Evolutionary conservation across 2,113 vertebrate genomes (phyloP).

Genomic region (Cygnus atratus): DNA sequence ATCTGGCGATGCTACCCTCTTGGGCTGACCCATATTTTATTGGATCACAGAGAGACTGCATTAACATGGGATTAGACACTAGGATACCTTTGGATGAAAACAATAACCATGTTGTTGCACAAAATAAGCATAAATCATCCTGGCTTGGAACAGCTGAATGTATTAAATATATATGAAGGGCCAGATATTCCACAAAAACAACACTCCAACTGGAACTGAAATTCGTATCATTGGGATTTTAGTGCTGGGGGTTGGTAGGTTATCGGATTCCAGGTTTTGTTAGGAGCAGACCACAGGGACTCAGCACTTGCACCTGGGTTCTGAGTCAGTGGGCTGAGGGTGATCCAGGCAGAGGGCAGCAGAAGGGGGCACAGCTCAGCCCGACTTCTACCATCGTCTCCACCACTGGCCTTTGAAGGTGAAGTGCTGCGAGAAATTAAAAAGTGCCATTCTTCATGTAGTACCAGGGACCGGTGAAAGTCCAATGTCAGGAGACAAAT

Average conservation of each 20-base stretch:
- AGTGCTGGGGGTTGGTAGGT: background rate
- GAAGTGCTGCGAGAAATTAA: background rate
- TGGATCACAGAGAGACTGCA: background rate
- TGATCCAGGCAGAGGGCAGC: background rate
- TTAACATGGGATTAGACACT: background rate
- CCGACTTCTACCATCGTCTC: background rate
- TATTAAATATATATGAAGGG: background rate
- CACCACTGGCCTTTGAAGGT: background rate
- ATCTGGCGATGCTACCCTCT: background rate
- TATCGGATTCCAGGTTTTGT: background rate
- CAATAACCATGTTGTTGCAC: background rate
- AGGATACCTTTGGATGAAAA: background rate
- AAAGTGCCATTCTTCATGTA: background rate
- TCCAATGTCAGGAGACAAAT: background rate
- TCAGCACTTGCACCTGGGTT: background rate
- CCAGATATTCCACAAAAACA: background rate
- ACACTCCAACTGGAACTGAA: background rate
- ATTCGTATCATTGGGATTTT: background rate
- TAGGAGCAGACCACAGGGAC: background rate
- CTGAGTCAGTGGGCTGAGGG: background rate
- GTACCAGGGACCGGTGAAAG: background rate
- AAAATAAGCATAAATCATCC: background rate
- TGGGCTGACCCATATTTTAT: constrained; percentile 30
- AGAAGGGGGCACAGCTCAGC: background rate
- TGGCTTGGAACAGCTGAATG: background rate